A percentile compares a stretch with the other conserved stretches of the same genome.
Conservation (phyloP, 2,113 vertebrate species). For the Addax nasomaculatus region DNA sequence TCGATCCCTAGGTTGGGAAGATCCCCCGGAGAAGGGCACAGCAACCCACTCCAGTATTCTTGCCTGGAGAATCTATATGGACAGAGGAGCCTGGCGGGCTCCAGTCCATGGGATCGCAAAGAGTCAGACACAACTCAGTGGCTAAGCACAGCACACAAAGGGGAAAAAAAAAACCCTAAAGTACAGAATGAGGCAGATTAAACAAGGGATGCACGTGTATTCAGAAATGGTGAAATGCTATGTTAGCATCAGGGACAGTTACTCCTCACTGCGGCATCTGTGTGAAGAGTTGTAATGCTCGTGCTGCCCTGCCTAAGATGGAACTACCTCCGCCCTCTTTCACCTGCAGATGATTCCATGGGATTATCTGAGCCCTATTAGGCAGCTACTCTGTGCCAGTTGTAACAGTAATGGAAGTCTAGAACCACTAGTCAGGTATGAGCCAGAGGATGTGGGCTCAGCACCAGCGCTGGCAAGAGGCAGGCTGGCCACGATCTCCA, state of each 20-base stretch:
- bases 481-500: accelerated
- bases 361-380: background rate
- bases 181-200: background rate
- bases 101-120: background rate
- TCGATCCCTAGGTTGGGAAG: background rate
- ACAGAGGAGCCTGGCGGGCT: background rate
- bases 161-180: background rate
- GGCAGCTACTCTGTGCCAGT: background rate
- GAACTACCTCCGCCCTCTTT: accelerated
- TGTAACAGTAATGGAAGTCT: background rate
- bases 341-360: background rate
- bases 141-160: background rate
- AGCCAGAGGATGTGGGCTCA: background rate
- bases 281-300: accelerated
- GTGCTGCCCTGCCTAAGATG: accelerated
- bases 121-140: accelerated
- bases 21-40: background rate
- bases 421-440: background rate
- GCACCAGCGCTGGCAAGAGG: accelerated
- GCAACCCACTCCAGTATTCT: background rate
- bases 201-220: accelerated
- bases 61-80: background rate
- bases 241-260: accelerated
- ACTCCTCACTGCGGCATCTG: accelerated
- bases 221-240: accelerated